phyloP scores from a whole-genome alignment of 2,113 vertebrate genomes.

The Albula glossodonta region DNA sequence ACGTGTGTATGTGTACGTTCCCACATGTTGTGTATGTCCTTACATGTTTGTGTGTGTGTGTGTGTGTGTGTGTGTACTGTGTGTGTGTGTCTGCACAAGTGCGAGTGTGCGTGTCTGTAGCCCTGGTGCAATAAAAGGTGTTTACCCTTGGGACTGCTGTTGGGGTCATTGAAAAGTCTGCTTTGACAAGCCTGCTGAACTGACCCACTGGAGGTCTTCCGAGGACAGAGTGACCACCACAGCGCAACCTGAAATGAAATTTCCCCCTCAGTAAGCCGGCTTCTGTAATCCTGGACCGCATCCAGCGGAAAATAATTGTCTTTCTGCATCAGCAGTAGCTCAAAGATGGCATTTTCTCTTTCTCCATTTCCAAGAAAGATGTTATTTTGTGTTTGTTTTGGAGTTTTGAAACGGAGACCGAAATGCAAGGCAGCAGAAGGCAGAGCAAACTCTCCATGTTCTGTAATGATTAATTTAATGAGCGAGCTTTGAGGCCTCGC shows the following conservation, averaged over 20 bases:
- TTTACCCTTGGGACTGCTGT: too few relatives aligned
- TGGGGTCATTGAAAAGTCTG: too few relatives aligned
- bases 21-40: too few relatives aligned
- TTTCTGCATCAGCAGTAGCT: slow-evolving; percentile 17
- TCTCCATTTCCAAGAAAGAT: background rate
- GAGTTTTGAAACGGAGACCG: background rate
- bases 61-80: too few relatives aligned
- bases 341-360: background rate
- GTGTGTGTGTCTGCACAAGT: too few relatives aligned
- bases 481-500: background rate
- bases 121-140: too few relatives aligned
- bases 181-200: too few relatives aligned
- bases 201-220: background rate
- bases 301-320: slow-evolving; percentile 16
- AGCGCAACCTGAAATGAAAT: background rate
- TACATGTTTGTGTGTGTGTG: too few relatives aligned
- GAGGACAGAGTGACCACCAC: background rate
- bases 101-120: too few relatives aligned
- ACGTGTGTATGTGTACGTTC: background rate
- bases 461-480: background rate
- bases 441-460: background rate
- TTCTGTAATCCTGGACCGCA: background rate
- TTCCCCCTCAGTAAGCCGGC: slow-evolving; percentile 6
- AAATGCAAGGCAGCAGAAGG: background rate
- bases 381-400: background rate